Percentiles rank a stretch among this genome's conserved stretches.
These are phyloP conservation scores for Drosophila seguyi DNA, from an alignment of 1,140 invertebrate species.

Conservation along the genomic window DNA sequence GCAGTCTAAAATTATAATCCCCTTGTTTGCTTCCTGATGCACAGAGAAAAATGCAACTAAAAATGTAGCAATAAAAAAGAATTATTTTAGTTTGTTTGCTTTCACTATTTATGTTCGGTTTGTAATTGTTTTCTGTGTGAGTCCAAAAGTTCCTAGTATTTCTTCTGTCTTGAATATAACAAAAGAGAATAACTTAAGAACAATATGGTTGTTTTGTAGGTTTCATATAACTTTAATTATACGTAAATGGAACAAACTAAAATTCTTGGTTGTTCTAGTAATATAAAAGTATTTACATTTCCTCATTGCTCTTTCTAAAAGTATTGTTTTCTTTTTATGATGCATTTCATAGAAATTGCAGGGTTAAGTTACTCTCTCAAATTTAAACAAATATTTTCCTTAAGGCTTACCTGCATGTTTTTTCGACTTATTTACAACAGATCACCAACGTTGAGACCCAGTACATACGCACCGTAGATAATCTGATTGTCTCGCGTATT, in stretches of 20 bases:
- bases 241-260: not conserved
- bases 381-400: not conserved
- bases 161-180: not conserved
- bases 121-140: not conserved
- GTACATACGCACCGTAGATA: conserved; percentile 80
- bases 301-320: not conserved
- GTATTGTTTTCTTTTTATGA: no score
- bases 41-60: not conserved
- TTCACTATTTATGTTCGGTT: not conserved
- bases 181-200: no score
- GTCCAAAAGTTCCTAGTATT: no score
- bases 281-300: not conserved
- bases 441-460: conserved; percentile 70
- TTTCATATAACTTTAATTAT: not conserved
- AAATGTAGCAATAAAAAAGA: not conserved
- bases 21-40: conserved; percentile 10
- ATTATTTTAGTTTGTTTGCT: not conserved
- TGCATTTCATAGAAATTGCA: not conserved
- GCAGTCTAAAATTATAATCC: conserved; percentile 57
- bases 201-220: not conserved
- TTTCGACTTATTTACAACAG: conserved; percentile 30
- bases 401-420: not conserved
- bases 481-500: conserved; percentile 79
- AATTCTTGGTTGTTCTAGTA: not conserved
- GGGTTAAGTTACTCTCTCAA: no score